Conservation (phyloP, 1,140 invertebrate species). For the Drosophila fuyamai region DNA sequence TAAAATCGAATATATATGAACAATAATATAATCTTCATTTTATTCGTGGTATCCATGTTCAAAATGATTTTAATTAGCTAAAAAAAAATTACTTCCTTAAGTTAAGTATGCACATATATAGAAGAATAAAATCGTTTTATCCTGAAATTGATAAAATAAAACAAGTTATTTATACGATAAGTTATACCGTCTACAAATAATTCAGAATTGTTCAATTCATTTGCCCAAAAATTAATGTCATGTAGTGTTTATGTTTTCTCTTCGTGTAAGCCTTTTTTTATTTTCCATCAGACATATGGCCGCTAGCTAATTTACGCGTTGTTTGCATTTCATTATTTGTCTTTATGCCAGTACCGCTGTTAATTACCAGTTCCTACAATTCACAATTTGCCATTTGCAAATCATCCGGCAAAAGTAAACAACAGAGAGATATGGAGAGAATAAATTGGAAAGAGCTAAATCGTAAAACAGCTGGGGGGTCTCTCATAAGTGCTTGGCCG, state of each 20-base stretch:
- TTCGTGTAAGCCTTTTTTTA: constrained; percentile 3
- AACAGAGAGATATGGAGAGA: constrained; percentile 31
- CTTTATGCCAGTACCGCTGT: constrained; percentile 38
- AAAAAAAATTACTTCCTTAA: too few relatives aligned
- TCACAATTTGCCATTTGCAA: constrained; percentile 39
- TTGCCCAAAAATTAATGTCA: background rate
- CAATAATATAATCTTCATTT: too few relatives aligned
- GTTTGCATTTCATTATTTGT: constrained; percentile 48
- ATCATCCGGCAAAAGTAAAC: constrained; percentile 72
- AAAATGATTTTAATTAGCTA: too few relatives aligned
- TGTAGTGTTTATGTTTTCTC: constrained; percentile 2
- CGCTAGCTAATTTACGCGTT: constrained; percentile 37
- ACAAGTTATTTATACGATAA: too few relatives aligned
- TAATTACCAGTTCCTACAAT: constrained; percentile 44
- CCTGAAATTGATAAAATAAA: too few relatives aligned
- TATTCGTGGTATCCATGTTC: too few relatives aligned
- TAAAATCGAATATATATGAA: too few relatives aligned
- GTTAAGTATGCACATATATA: too few relatives aligned
- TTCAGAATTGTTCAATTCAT: too few relatives aligned
- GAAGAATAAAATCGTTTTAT: too few relatives aligned
- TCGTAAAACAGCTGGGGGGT: constrained; percentile 27
- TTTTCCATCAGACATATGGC: constrained; percentile 23
- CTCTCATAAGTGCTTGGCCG: constrained; percentile 11
- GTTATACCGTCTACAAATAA: too few relatives aligned
- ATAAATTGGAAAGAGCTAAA: background rate